phyloP scores from a whole-genome alignment of 2,113 vertebrate species.

The Perognathus longimembris region DNA sequence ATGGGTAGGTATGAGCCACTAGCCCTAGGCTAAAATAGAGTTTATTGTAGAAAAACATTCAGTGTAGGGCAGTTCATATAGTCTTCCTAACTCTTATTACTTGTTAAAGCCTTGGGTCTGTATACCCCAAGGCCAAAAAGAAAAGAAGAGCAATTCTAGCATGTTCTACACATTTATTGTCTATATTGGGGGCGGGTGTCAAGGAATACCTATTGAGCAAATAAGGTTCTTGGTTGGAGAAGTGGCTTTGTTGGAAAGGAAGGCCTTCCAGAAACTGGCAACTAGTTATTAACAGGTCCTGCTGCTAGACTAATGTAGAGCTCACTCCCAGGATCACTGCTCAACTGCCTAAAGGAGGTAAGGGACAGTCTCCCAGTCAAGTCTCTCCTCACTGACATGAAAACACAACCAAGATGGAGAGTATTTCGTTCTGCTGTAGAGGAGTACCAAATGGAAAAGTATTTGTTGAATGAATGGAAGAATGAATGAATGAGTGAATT shows the following conservation, averaged over 20 bases:
- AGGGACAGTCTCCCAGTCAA: rapidly evolving
- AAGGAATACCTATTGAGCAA: rapidly evolving
- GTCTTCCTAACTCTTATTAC: neutral
- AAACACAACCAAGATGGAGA: too few species aligned
- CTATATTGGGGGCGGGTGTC: neutral
- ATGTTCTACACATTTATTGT: neutral
- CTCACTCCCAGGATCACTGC: neutral
- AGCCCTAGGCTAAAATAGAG: neutral
- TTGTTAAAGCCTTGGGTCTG: neutral
- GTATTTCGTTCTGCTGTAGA: neutral
- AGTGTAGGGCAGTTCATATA: neutral
- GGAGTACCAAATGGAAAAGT: neutral
- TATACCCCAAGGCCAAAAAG: neutral
- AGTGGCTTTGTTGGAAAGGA: neutral
- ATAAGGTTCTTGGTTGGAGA: neutral
- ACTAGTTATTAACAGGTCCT: neutral
- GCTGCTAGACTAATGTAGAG: neutral
- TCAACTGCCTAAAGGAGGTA: too few species aligned
- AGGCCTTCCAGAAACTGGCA: neutral
- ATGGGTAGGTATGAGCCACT: too few species aligned
- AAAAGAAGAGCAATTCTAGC: neutral
- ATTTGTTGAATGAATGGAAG: neutral
- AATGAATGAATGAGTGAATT: neutral
- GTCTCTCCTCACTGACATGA: neutral
- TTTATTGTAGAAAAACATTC: neutral